These are phyloP conservation scores for Euleptes europaea DNA, from an alignment of 2,113 vertebrate genomes.

Conservation along the genomic window DNA sequence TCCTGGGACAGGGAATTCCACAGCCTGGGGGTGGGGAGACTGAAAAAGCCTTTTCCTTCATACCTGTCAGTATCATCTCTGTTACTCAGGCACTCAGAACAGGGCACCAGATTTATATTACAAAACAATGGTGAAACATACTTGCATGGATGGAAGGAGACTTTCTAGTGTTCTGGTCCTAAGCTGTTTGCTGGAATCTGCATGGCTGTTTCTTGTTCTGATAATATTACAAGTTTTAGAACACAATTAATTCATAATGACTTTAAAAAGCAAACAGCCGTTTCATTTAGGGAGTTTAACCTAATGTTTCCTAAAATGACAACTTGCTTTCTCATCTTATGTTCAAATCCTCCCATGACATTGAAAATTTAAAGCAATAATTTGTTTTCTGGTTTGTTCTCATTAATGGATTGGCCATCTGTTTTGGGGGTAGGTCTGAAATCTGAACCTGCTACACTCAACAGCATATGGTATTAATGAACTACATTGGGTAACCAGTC, in stretches of 20 bases:
- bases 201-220: constrained; percentile 14
- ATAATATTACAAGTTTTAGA: constrained; percentile 4
- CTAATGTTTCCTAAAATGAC: neutral
- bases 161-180: no score
- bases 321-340: constrained; percentile 2
- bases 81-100: no score
- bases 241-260: neutral
- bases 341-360: constrained; percentile 23
- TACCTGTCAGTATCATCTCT: no score
- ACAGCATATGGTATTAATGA: constrained; percentile 59
- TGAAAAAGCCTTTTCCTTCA: no score
- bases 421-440: constrained; percentile 56
- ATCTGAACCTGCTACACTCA: constrained; percentile 48
- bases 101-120: no score
- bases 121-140: no score
- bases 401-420: constrained; percentile 43
- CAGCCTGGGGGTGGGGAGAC: no score
- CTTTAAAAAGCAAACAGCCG: neutral
- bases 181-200: neutral
- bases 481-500: constrained; percentile 25
- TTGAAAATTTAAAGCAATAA: constrained; percentile 25
- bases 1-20: no score
- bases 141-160: no score
- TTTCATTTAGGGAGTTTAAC: neutral
- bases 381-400: constrained; percentile 19